A percentile compares a stretch with the other conserved stretches of the same genome.
These are phyloP conservation scores for Plemyria rubiginata DNA, from an alignment of 2,888 invertebrate species.

Conservation along the genomic window DNA sequence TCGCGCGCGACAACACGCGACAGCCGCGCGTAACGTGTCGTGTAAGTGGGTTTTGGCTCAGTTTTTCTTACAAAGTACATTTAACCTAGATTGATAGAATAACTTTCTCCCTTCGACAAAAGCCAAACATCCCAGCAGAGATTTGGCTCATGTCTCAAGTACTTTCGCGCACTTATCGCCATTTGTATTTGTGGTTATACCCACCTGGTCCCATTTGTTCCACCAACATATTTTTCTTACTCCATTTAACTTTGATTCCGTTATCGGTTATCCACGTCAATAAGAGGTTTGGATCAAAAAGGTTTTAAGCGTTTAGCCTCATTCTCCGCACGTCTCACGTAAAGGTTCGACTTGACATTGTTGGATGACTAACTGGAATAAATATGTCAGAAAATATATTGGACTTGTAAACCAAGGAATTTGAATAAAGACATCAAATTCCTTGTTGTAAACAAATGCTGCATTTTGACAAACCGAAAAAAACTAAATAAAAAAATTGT, in stretches of 20 bases:
- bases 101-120: conserved; percentile 7
- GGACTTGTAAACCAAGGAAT: too few relatives aligned
- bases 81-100: conserved; percentile 17
- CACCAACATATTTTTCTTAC: conserved; percentile 27
- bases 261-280: conserved; percentile 21
- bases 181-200: conserved; percentile 30
- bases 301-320: conserved; percentile 28
- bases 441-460: background rate
- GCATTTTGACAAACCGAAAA: background rate
- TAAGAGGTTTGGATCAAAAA: conserved; percentile 11
- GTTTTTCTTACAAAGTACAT: background rate
- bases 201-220: conserved; percentile 21
- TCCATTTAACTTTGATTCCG: conserved; percentile 36
- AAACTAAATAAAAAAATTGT: too few relatives aligned
- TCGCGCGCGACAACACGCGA: too few relatives aligned
- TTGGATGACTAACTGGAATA: conserved; percentile 30
- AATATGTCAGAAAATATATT: conserved; percentile 1
- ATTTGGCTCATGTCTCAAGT: conserved; percentile 22
- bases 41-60: too few relatives aligned
- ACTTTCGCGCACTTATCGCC: conserved; percentile 27
- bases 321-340: conserved; percentile 48
- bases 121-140: conserved; percentile 16
- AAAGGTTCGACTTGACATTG: conserved; percentile 38
- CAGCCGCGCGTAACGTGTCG: too few relatives aligned
- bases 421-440: too few relatives aligned